phyloP scores from a whole-genome alignment of 2,797 vertebrate genomes.

The Xenopus petersii region DNA sequence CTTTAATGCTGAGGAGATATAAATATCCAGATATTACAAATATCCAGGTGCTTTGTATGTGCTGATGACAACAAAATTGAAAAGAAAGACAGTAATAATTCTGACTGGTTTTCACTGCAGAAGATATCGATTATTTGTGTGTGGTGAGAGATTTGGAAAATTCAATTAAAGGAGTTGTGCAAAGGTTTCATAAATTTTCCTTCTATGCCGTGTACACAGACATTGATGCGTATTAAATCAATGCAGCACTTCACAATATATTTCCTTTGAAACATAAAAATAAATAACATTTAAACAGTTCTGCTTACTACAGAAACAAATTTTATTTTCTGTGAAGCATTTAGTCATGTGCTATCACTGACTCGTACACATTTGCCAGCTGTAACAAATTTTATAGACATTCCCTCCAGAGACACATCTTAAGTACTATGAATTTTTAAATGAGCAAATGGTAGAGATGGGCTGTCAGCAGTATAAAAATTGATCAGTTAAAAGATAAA shows the following conservation, averaged over 20 bases:
- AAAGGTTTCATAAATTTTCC: conserved; percentile 99
- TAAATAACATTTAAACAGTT: conserved; percentile 99
- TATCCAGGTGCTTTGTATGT: conserved; percentile 84
- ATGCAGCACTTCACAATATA: conserved; percentile 99
- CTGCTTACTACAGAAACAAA: conserved; percentile 99
- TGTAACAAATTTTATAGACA: conserved; percentile 90
- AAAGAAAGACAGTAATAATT: conserved; percentile 97
- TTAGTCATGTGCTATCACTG: conserved; percentile 80
- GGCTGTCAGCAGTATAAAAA: conserved; percentile 99
- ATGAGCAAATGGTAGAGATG: conserved; percentile 94
- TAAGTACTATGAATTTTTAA: conserved; percentile 95
- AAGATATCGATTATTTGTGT: conserved; percentile 99
- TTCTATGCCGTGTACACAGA: conserved; percentile 82
- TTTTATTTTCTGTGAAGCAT: conserved; percentile 91
- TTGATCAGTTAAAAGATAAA: conserved; percentile 97
- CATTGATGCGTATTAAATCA: conserved; percentile 97
- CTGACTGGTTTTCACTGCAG: conserved; percentile 94
- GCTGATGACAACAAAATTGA: conserved; percentile 99
- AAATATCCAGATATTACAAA: conserved; percentile 89
- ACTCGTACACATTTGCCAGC: conserved; percentile 77
- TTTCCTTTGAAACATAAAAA: conserved; percentile 99
- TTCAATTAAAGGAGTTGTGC: conserved; percentile 99
- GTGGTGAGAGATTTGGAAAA: conserved; percentile 99
- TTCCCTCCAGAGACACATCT: conserved; percentile 90
- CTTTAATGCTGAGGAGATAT: conserved; percentile 67